Conservation (phyloP, 2,888 invertebrate genomes). For the Acleris emargana region DNA sequence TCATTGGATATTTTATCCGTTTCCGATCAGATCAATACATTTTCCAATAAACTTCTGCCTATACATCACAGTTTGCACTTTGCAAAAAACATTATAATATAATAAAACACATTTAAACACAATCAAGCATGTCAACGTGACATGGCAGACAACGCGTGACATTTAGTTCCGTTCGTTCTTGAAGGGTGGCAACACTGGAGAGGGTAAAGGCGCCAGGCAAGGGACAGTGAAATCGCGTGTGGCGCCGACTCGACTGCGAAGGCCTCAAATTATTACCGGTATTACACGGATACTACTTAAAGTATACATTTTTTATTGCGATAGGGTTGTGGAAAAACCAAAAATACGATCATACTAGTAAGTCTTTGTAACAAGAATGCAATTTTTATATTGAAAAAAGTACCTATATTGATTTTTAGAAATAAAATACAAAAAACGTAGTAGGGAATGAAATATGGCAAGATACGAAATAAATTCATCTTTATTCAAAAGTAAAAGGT, state of each 20-base stretch:
- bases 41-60: too few relatives aligned
- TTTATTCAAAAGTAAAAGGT: conserved; percentile 1
- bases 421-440: too few relatives aligned
- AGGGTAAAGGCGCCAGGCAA: conserved; percentile 34
- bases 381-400: too few relatives aligned
- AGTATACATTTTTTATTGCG: conserved; percentile 14
- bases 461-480: neutral
- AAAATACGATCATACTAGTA: neutral
- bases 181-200: conserved; percentile 14
- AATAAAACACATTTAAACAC: neutral
- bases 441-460: neutral
- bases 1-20: too few relatives aligned
- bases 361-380: neutral
- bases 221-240: conserved; percentile 31
- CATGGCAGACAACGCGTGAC: conserved; percentile 5
- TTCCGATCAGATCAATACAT: too few relatives aligned
- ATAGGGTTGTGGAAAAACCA: neutral
- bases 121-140: conserved; percentile 20
- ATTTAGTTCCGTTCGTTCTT: conserved; percentile 31
- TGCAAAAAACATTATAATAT: neutral
- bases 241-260: conserved; percentile 31
- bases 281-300: conserved; percentile 11
- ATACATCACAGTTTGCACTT: conserved; percentile 1
- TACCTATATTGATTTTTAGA: too few relatives aligned
- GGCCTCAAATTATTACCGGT: conserved; percentile 29